Base-by-base conservation (phyloP, 2,797 vertebrate genomes). In the Chaenodraco wilsoni region DNA sequence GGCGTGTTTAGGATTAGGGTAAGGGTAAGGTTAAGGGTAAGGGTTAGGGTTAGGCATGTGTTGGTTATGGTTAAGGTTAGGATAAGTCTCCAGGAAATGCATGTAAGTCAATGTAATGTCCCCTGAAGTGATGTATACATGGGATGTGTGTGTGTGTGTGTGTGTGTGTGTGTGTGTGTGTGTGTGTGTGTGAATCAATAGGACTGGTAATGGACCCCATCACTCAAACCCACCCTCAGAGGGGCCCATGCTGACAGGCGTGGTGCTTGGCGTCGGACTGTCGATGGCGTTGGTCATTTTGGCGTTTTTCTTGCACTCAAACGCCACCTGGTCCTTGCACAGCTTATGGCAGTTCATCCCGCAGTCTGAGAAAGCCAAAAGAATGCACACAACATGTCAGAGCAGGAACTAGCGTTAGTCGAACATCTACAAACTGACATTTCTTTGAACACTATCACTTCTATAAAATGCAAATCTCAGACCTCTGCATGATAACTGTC, bases 341-440 rank as follows among this genome's bases (percentile, higher is more conserved):
- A 97, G 96, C 88, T 96, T 98, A 90, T 98, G 97, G 83, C 97
- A 98, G 91, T 99, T 98, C 97, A 99, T 98, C 61, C 97, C 97
- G 0, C 97, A 99, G 88, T 99, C 97, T 88, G 81, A 69, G 82
- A 31, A 82, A 81, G 77, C 69, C 74, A 59, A 59, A 60, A 76
- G 60, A 89, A 89, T 40, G 65, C 51, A 82, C 51, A 72, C 51
- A 72, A 69, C 82, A 67, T 54, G 83, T 93, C 76, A 91, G 54
- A 83, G 78, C 88, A 91, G 84, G 77, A 90, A 84, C 79, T 52
- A 11, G 50, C 2, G 8, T 57, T 44, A 19, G 46, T 50, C 60
- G 55, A 45, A 62, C 73, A 63, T 66, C 44, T 55, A 61, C 46
- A 61, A 72, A 66, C 63, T 65, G 71, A 60, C 75, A 76, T 75